A percentile compares a stretch with the other conserved stretches of the same genome.
These are phyloP conservation scores for Polietes domitor DNA, from an alignment of 2,888 invertebrate genomes.

Conservation along the genomic window DNA sequence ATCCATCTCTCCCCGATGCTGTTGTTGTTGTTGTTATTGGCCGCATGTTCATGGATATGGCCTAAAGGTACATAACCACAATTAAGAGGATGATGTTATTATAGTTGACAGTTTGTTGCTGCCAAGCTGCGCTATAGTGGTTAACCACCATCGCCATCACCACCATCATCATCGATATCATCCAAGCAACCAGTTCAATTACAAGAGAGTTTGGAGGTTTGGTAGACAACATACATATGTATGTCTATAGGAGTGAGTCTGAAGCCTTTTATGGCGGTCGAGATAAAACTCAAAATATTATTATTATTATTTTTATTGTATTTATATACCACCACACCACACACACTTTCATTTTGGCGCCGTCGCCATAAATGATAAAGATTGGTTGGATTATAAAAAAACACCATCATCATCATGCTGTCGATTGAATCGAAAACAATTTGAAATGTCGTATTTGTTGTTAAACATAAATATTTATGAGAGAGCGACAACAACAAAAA, in stretches of 20 bases:
- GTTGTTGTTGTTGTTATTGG: conserved; percentile 1
- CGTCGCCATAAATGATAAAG: conserved; percentile 54
- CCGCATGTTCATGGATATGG: conserved; percentile 44
- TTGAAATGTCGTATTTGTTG: background rate
- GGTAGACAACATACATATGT: background rate
- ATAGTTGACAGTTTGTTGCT: conserved; percentile 52
- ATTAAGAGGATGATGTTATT: conserved; percentile 61
- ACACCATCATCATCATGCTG: background rate
- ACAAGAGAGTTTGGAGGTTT: conserved; percentile 24
- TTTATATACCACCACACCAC: background rate
- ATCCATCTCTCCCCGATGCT: background rate
- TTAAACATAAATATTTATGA: conserved; percentile 23
- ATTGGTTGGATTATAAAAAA: conserved; percentile 23
- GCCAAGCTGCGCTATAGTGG: background rate
- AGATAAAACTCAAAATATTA: conserved; percentile 33
- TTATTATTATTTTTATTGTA: background rate
- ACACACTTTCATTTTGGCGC: conserved; percentile 70
- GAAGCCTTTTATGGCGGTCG: conserved; percentile 54
- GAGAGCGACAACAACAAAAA: background rate
- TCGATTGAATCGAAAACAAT: background rate
- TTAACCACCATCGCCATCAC: background rate
- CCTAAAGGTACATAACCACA: conserved; percentile 61
- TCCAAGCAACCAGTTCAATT: conserved; percentile 44
- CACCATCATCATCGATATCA: background rate
- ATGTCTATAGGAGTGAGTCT: background rate